A percentile compares a stretch with the other conserved stretches of the same genome.
These are phyloP conservation scores for Apogon hyalosoma DNA, from an alignment of 2,797 vertebrate genomes.

Conservation along the genomic window DNA sequence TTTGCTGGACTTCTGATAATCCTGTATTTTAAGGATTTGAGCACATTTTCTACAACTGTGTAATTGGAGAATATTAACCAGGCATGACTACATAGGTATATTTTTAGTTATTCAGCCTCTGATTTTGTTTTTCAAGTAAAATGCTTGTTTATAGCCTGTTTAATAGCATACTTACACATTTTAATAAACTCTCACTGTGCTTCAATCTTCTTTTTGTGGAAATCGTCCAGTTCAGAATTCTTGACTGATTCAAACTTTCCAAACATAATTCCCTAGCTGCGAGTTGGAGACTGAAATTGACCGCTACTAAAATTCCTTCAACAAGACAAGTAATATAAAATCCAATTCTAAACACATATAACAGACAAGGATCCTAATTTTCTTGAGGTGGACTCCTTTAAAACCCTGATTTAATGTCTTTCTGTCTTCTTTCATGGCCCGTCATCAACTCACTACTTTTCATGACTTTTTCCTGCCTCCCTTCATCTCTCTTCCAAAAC, in stretches of 20 bases:
- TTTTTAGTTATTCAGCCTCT: conserved; percentile 28
- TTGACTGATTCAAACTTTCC: conserved; percentile 45
- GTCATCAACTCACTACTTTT: conserved; percentile 27
- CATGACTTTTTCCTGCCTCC: conserved; percentile 16
- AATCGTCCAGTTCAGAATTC: conserved; percentile 43
- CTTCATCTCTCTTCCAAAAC: conserved; percentile 27
- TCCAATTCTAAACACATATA: conserved; percentile 24
- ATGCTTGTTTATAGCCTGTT: conserved; percentile 36
- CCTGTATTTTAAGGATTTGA: too few relatives aligned
- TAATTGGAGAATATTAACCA: conserved; percentile 5
- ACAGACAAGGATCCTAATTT: conserved; percentile 24
- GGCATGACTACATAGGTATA: conserved; percentile 22
- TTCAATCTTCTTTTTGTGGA: conserved; percentile 40
- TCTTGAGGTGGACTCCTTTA: not conserved
- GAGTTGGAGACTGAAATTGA: conserved; percentile 6
- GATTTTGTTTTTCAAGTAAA: conserved; percentile 33
- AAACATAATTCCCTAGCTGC: conserved; percentile 23
- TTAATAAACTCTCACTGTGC: conserved; percentile 38
- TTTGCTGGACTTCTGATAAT: too few relatives aligned
- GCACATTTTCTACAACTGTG: too few relatives aligned
- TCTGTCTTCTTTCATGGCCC: conserved; percentile 30
- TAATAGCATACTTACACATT: conserved; percentile 53
- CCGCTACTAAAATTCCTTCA: conserved; percentile 15
- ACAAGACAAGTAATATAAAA: conserved; percentile 16
- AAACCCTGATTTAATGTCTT: conserved; percentile 25